phyloP scores from a whole-genome alignment of 2,113 vertebrate species.

The Gymnarchus niloticus region DNA sequence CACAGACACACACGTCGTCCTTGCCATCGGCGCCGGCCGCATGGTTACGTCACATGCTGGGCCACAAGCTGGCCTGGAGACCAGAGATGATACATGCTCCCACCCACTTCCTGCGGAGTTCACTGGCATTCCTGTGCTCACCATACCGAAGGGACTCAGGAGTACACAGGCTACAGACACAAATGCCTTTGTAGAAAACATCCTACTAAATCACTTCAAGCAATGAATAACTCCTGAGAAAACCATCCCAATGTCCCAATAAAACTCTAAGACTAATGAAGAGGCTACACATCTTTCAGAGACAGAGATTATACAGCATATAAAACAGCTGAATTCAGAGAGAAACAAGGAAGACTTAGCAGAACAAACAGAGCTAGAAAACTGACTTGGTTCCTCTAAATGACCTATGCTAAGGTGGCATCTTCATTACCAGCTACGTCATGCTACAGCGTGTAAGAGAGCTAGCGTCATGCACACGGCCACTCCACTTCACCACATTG shows the following conservation, averaged over 20 bases:
- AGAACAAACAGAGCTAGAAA: background rate
- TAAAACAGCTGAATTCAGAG: too few relatives aligned
- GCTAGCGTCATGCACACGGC: background rate
- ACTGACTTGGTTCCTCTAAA: background rate
- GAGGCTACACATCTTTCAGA: too few relatives aligned
- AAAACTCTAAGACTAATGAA: too few relatives aligned
- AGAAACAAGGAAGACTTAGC: background rate
- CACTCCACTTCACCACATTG: background rate
- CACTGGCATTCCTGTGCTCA: too few relatives aligned
- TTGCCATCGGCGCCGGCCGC: background rate
- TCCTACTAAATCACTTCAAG: too few relatives aligned
- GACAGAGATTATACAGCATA: too few relatives aligned
- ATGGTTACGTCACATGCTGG: background rate
- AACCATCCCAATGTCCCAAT: too few relatives aligned
- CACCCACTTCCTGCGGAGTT: background rate
- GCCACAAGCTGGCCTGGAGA: background rate
- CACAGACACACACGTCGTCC: background rate
- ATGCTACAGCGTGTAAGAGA: background rate
- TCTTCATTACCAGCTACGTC: background rate
- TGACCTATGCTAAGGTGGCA: background rate
- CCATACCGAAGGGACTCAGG: too few relatives aligned
- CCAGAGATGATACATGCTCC: background rate
- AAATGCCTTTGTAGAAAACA: too few relatives aligned
- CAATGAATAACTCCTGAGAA: too few relatives aligned
- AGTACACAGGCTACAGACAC: too few relatives aligned